These are phyloP conservation scores for Eutrigla gurnardus DNA, from an alignment of 2,797 vertebrate genomes.

Conservation along the genomic window DNA sequence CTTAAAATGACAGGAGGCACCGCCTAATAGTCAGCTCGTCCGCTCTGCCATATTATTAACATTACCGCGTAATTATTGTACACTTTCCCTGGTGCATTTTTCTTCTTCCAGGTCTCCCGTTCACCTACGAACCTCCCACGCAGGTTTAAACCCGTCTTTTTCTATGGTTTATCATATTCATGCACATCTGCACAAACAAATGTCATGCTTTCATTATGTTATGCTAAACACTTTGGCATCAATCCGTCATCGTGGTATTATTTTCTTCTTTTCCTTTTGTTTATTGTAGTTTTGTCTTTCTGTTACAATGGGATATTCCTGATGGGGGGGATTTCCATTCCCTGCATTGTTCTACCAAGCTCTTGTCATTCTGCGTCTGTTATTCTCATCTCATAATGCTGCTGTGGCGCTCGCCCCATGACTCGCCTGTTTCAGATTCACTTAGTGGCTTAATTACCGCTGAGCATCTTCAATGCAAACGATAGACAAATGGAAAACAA, in stretches of 20 bases:
- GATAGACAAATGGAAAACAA: constrained; percentile 82
- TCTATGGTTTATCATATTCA: constrained; percentile 41
- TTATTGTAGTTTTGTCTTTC: constrained; percentile 67
- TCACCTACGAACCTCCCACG: constrained; percentile 43
- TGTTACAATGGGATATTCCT: constrained; percentile 76
- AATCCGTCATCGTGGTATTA: constrained; percentile 34
- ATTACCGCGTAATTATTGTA: constrained; percentile 27
- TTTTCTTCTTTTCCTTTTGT: constrained; percentile 52
- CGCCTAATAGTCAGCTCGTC: constrained; percentile 13
- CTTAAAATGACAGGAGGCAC: constrained; percentile 3
- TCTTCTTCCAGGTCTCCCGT: constrained; percentile 35
- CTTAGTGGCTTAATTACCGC: constrained; percentile 81
- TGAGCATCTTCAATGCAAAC: constrained; percentile 76
- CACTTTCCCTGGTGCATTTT: constrained; percentile 22
- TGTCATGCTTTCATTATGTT: constrained; percentile 43
- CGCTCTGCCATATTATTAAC: constrained; percentile 43
- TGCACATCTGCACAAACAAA: constrained; percentile 49
- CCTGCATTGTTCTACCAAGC: constrained; percentile 69
- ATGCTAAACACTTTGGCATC: constrained; percentile 67
- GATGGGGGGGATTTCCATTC: constrained; percentile 73
- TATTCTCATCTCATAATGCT: constrained; percentile 74
- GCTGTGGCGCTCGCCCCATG: constrained; percentile 68
- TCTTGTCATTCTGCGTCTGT: constrained; percentile 68
- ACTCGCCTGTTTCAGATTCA: constrained; percentile 79
- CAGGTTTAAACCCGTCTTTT: constrained; percentile 33